These are phyloP conservation scores for Lagopus leucura DNA, from an alignment of 2,113 vertebrate species.

Conservation along the genomic window DNA sequence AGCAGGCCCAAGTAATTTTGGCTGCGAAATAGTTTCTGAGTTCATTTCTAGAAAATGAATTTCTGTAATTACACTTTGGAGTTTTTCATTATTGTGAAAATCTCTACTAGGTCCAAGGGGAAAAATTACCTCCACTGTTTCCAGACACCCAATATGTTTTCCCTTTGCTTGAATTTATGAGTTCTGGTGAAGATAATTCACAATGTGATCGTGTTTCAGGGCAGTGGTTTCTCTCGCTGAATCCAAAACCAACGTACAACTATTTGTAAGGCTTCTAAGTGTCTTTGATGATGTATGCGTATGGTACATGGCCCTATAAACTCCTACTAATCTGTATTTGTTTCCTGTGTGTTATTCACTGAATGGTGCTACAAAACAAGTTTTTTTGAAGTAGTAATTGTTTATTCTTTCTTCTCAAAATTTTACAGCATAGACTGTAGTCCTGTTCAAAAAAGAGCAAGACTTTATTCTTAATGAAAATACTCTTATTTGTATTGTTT, in stretches of 20 bases:
- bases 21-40: conserved; percentile 39
- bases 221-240: not conserved
- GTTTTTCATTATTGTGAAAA: conserved; percentile 66
- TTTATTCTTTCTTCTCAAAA: not conserved
- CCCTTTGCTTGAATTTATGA: conserved; percentile 39
- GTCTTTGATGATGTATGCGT: not conserved
- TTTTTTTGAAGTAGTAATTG: not conserved
- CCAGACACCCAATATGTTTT: conserved; percentile 27
- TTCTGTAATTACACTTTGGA: conserved; percentile 25
- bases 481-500: not conserved
- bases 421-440: not conserved
- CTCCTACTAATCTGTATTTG: not conserved
- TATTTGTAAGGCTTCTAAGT: not conserved
- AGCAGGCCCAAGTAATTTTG: conserved; percentile 54
- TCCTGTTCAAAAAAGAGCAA: not conserved
- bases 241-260: not conserved
- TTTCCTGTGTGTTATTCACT: not conserved
- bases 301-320: not conserved
- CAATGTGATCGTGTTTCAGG: not conserved
- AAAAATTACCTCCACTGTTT: conserved; percentile 22
- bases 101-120: conserved; percentile 31
- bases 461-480: not conserved
- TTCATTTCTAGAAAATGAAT: not conserved
- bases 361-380: not conserved
- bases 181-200: conserved; percentile 16